Evolutionary conservation across 1,140 invertebrate genomes (phyloP), one percentile per base, ranked within the genome.

Genomic region (Macrotrachela quadricornifera): DNA sequence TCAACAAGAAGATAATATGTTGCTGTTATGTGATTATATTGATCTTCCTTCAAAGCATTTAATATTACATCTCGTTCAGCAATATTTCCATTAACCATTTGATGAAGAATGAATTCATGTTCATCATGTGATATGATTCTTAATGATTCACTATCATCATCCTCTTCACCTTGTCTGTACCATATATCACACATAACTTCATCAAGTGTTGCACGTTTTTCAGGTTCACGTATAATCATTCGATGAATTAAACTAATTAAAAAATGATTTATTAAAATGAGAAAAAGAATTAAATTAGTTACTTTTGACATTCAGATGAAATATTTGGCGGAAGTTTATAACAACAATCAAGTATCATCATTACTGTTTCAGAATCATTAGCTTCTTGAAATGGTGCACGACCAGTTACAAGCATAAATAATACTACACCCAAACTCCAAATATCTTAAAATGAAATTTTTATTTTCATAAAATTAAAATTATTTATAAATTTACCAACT

Each of bases 281-380:
- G n/a, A n/a, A n/a, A n/a, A n/a, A n/a, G n/a, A n/a, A n/a, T n/a
- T n/a, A n/a, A n/a, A 30, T 8, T 30, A 4, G 3, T 30, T 30
- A 30, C 21, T 30, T 2, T 30, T 44, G 79, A 68, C 90, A 95
- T 53, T 77, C 76, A 17, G 75, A 71, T n/a, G 85, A 86, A 36
- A 97, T 79, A 67, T 90, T 80, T 36, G 75, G 64, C 50, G 91
- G 88, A 61, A 95, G 80, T 47, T 80, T 80, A 66, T 95, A 97
- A 76, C 92, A 94, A 74, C 90, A 95, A 67, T 97, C 92, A 83
- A 97, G 91, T 57, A 97, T 97, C 85, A 92, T 95, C 1, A 88
- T 96, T 14, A 97, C 71, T 0, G 92, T 97, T 75, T 97, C 92
- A 63, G 86, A 94, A 67, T 97, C 92, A 71, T 95, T 97, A 18